Base-by-base conservation (phyloP, 2,888 invertebrate species). In the Cecidostiba fungosa region DNA sequence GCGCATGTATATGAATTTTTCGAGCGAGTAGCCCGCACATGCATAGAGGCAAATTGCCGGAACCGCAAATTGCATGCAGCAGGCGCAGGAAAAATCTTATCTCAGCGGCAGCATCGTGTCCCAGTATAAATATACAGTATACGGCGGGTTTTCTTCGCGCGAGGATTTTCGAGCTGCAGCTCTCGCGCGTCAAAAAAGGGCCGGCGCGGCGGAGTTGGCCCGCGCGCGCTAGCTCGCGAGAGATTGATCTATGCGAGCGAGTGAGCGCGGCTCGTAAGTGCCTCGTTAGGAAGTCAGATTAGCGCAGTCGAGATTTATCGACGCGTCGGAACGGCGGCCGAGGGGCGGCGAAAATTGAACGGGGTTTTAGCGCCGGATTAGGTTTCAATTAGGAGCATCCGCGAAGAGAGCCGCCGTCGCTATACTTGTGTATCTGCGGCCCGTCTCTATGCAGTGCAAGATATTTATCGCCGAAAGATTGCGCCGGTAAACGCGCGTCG, bases 361-460 rank as follows among this genome's bases (percentile, higher is more conserved):
- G 85, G 82, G 82, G 88, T 88, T 89, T 91, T 89, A 90, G 86
- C 88, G 12, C 79, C 85, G 92, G 92, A 92, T 92, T 91, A 92
- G 90, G 86, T 91, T 92, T 91, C 91, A 92, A 92, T 92, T 92
- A 91, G 88, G 50, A 89, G 88, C 87, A 88, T 89, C 87, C 87
- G 84, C 26, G 89, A 89, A 82, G 85, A 89, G 87, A 26, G 62
- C 87, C 70, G 29, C 47, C 19, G 19, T n/a, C 8, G 29, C 50
- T 54, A 47, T n/a, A 4, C n/a, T 23, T 59, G 54, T 59, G 19
- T n/a, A 16, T 43, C 19, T 19, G 23, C 8, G 50, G 50, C 50
- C 19, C 50, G 50, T 50, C 50, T 19, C 5, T 23, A n/a, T n/a
- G 8, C n/a, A 19, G 59, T 26, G 8, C n/a, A 6, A 23, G 88